Base-by-base conservation (phyloP, 2,113 vertebrate species). In the Colinus virginianus region DNA sequence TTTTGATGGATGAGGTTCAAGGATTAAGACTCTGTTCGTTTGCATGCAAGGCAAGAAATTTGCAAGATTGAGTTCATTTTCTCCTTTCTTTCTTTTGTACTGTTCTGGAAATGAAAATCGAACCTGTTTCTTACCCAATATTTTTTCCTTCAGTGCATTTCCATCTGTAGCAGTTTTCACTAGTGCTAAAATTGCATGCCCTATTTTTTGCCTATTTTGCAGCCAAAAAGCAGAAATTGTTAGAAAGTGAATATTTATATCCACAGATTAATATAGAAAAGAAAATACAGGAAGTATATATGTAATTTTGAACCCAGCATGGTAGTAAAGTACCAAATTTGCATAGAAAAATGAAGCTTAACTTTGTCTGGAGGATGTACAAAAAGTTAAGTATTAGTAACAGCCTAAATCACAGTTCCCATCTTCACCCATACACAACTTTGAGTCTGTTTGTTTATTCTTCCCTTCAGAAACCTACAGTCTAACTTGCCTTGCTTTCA, bases 31-130 rank as follows among this genome's bases (percentile, higher is more conserved):
- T 82, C 69, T 1, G 2, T 36, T 90, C 78, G 49, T 93, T 85
- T 80, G 34, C 64, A 51, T 81, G 43, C 72, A 67, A 90, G 40
- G 49, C 45, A 81, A 49, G 66, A 81, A 55, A 71, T 93, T 87
- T 89, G 45, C 45, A 87, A 88, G 96, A 87, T 2, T 13, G 70
- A 92, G 67, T 72, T 92, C 11, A 59, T 88, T 92, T 95, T 87
- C 67, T 74, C n/a, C 25, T 84, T 76, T 23, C 58, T 71, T 3
- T 87, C 78, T 30, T 78, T 87, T 76, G 90, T 89, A 32, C 40
- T 84, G 23, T 45, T 96, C 45, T 42, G 34, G 42, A 89, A 82
- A 82, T 77, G 78, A 84, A 93, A 90, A 72, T 13, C 69, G 56
- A 90, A 75, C n/a, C n/a, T 16, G 2, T 48, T 86, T 75, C 40